A percentile compares a stretch with the other conserved stretches of the same genome.
Evolutionary conservation across 2,888 invertebrate species (phyloP).

Genomic region (Lampropteryx suffumata): DNA sequence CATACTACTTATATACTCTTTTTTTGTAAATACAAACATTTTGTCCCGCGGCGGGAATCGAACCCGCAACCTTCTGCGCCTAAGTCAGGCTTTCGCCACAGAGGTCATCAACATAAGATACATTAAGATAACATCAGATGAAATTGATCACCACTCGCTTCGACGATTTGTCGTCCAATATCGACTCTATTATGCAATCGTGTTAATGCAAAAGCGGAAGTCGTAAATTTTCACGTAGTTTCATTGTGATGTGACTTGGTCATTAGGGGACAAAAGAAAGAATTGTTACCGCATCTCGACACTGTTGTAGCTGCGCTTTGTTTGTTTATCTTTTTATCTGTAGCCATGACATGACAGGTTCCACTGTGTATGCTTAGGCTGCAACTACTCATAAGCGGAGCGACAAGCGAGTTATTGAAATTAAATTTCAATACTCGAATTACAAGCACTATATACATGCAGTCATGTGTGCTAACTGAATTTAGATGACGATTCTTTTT

Average conservation of each 20-base stretch:
- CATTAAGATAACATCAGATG: no score
- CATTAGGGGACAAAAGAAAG: constrained; percentile 20
- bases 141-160: no score
- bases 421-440: no score
- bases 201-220: background rate
- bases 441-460: no score
- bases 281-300: constrained; percentile 12
- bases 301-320: constrained; percentile 10
- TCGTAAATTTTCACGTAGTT: constrained; percentile 1
- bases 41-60: no score
- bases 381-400: background rate
- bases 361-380: constrained; percentile 25
- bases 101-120: no score
- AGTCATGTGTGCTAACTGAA: no score
- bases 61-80: no score
- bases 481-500: no score
- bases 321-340: constrained; percentile 23
- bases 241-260: background rate
- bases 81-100: no score
- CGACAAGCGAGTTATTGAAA: constrained; percentile 8
- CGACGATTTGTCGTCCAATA: background rate
- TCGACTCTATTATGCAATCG: background rate
- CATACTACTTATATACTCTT: no score
- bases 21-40: no score
- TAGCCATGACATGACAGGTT: constrained; percentile 21